Percentiles rank a stretch among this genome's conserved stretches.
Evolutionary conservation across 2,888 invertebrate genomes (phyloP).

Genomic region (Drosophila neotestacea): DNA sequence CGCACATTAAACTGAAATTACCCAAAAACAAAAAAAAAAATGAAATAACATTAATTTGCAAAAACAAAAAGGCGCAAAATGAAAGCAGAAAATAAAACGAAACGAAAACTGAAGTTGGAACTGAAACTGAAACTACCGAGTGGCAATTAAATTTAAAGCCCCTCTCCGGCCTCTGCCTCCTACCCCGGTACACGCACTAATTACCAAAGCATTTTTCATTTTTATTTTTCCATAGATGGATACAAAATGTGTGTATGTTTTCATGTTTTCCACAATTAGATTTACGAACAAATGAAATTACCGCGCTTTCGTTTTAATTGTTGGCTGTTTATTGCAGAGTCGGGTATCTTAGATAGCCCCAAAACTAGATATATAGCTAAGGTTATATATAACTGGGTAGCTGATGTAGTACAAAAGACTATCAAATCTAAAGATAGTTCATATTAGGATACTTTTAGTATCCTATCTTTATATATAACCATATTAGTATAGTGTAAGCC

Average conservation of each 20-base stretch:
- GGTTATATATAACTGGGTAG: too few relatives aligned
- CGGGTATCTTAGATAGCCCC: constrained; percentile 8
- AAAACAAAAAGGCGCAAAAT: constrained; percentile 62
- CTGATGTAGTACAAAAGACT: background rate
- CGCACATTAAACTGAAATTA: constrained; percentile 78
- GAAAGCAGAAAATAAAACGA: constrained; percentile 37
- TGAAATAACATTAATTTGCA: constrained; percentile 53
- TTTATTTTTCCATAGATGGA: constrained; percentile 33
- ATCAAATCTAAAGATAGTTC: too few relatives aligned
- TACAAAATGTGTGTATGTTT: constrained; percentile 16
- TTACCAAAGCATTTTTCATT: constrained; percentile 72
- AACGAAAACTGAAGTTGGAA: constrained; percentile 37
- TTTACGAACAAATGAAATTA: constrained; percentile 81
- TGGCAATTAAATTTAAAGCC: constrained; percentile 60
- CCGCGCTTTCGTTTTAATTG: constrained; percentile 81
- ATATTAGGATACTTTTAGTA: too few relatives aligned
- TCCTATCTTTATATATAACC: too few relatives aligned
- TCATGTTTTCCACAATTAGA: constrained; percentile 73
- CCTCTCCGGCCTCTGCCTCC: constrained; percentile 7
- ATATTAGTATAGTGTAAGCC: too few relatives aligned
- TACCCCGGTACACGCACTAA: constrained; percentile 70
- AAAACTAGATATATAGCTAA: background rate
- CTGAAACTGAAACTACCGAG: constrained; percentile 24
- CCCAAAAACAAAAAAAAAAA: constrained; percentile 27
- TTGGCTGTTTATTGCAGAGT: constrained; percentile 64